Evolutionary conservation across 2,888 invertebrate species (phyloP).

Genomic region (Drosophila borealis): DNA sequence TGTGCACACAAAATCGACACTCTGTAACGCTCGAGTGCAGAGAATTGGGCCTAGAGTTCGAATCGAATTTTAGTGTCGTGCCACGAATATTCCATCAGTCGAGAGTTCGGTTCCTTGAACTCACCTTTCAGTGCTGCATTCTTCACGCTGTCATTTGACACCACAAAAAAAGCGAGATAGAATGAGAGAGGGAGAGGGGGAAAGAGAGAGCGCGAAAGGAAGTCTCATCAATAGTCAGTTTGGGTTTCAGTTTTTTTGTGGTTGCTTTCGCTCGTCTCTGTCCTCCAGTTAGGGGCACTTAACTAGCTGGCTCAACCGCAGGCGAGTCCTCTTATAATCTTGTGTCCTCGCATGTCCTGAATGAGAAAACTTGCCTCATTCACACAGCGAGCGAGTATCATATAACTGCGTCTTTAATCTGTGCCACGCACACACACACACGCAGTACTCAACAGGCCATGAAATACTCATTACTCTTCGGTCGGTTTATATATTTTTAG

Average conservation of each 20-base stretch:
- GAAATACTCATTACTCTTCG: conserved; percentile 56
- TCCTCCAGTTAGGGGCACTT: conserved; percentile 34
- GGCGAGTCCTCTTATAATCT: conserved; percentile 6
- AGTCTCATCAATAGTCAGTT: conserved; percentile 49
- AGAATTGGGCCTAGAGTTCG: conserved; percentile 33
- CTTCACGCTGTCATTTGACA: conserved; percentile 66
- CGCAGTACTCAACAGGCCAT: conserved; percentile 47
- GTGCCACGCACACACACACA: conserved; percentile 51
- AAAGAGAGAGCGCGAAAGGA: conserved; percentile 10
- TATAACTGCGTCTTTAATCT: conserved; percentile 50
- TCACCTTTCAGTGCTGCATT: conserved; percentile 37
- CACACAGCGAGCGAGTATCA: conserved; percentile 31
- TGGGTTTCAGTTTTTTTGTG: conserved; percentile 50
- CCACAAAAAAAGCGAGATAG: conserved; percentile 30
- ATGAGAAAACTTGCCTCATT: conserved; percentile 25
- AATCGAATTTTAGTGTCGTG: conserved; percentile 36
- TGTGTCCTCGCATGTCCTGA: conserved; percentile 35
- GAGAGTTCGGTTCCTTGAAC: conserved; percentile 50
- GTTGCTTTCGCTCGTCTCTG: conserved; percentile 29
- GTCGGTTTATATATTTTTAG: conserved; percentile 5
- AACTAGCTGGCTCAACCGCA: conserved; percentile 38
- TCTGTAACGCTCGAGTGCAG: conserved; percentile 44
- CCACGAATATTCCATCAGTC: conserved; percentile 29
- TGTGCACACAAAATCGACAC: conserved; percentile 60
- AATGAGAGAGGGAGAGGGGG: not conserved